Conservation (phyloP, 2,797 vertebrate genomes). For the Tenualosa ilisha region DNA sequence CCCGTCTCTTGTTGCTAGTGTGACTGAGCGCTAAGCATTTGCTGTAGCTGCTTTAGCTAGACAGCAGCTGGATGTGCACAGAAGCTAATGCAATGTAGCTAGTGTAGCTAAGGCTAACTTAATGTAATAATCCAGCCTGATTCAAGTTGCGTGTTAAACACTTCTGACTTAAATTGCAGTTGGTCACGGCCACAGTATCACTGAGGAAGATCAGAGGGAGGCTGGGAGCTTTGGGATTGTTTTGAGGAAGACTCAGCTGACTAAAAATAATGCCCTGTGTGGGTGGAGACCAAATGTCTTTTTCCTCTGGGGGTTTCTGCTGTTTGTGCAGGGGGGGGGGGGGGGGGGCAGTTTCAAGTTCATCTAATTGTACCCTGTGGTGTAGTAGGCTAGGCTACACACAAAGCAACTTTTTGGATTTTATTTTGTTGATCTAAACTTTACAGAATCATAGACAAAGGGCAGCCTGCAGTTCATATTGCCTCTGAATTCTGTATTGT, state of each 20-base stretch:
- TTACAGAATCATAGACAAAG: neutral
- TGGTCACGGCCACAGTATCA: constrained; percentile 43
- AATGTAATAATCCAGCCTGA: neutral
- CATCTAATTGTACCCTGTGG: neutral
- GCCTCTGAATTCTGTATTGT: too few species aligned
- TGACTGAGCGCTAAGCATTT: too few species aligned
- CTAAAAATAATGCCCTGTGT: constrained; percentile 46
- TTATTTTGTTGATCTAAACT: neutral
- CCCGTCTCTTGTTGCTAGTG: too few species aligned
- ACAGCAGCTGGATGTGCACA: neutral
- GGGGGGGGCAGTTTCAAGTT: constrained; percentile 26
- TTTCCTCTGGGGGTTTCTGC: constrained; percentile 31
- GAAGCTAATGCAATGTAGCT: neutral
- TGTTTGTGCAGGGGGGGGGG: constrained; percentile 36
- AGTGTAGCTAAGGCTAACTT: neutral
- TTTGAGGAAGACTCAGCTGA: constrained; percentile 37
- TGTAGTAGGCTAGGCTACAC: neutral
- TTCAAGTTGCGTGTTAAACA: constrained; percentile 43
- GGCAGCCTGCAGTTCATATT: too few species aligned
- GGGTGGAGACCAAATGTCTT: constrained; percentile 40
- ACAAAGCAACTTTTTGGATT: neutral
- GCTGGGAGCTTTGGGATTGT: constrained; percentile 33
- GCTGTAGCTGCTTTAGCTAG: neutral
- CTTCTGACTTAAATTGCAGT: constrained; percentile 30
- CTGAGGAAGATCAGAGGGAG: constrained; percentile 62